phyloP scores from a whole-genome alignment of 2,113 vertebrate genomes.

The Tetraodon nigroviridis region DNA sequence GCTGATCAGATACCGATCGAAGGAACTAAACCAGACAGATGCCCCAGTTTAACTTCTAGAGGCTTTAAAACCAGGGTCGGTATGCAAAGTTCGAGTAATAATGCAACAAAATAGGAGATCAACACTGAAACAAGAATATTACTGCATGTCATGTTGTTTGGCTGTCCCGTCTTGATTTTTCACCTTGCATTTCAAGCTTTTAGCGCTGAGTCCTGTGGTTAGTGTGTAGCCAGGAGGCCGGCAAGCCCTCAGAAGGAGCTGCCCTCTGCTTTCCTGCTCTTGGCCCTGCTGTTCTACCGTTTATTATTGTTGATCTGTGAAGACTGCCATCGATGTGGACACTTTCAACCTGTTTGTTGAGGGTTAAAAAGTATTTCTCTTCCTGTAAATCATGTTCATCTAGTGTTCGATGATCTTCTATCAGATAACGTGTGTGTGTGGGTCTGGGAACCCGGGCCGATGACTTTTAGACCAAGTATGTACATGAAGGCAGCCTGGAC shows the following conservation, averaged over 20 bases:
- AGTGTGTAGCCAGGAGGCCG: too few relatives aligned
- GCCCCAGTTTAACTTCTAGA: too few relatives aligned
- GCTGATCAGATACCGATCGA: too few relatives aligned
- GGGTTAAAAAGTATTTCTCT: not conserved
- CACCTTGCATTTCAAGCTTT: slow-evolving; percentile 21
- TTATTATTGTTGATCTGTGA: not conserved
- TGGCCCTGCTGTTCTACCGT: too few relatives aligned
- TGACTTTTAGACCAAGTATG: slow-evolving; percentile 4
- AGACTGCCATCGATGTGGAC: too few relatives aligned
- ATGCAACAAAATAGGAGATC: too few relatives aligned
- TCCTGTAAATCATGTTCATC: not conserved
- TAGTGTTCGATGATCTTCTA: not conserved
- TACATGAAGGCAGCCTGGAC: slow-evolving; percentile 13
- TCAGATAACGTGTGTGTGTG: not conserved
- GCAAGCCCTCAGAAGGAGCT: too few relatives aligned
- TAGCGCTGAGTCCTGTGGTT: not conserved
- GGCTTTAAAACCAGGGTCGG: too few relatives aligned
- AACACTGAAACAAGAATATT: too few relatives aligned
- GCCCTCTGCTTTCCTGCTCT: too few relatives aligned
- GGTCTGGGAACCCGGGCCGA: not conserved
- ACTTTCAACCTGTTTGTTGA: not conserved
- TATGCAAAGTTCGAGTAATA: too few relatives aligned
- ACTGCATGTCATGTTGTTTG: slow-evolving; percentile 29
- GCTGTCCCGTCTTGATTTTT: slow-evolving; percentile 1
- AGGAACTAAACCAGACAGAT: too few relatives aligned